phyloP scores from a whole-genome alignment of 2,797 vertebrate genomes.

The Scolopax rusticola region DNA sequence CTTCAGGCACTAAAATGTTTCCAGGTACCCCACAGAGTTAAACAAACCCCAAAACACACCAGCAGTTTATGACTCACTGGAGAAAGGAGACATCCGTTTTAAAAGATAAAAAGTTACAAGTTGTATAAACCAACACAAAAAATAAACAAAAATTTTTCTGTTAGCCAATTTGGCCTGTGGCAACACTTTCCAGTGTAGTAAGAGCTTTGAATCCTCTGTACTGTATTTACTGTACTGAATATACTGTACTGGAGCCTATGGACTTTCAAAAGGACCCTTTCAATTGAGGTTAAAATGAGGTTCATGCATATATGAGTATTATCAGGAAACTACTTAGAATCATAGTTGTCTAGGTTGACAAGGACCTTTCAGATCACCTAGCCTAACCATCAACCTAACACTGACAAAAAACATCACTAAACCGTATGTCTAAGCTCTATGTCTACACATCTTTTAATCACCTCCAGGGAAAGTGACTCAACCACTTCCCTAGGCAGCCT shows the following conservation, averaged over 20 bases:
- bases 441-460: no score
- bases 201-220: neutral
- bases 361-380: no score
- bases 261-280: neutral
- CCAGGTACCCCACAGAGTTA: constrained; percentile 31
- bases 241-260: neutral
- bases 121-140: neutral
- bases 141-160: neutral
- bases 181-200: neutral
- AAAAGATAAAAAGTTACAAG: neutral
- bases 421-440: no score
- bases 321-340: neutral
- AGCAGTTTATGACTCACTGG: neutral
- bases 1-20: neutral
- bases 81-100: neutral
- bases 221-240: no score
- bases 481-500: no score
- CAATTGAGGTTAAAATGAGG: neutral
- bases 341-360: no score
- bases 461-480: no score
- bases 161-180: neutral
- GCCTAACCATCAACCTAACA: no score
- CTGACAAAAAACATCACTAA: no score
- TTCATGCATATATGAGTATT: neutral
- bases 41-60: neutral